These are phyloP conservation scores for Oryctolagus cuniculus DNA, from an alignment of 2,113 vertebrate genomes.

Conservation along the genomic window mOryCun1.1 NC_091434.1:107145501-107146000, in stretches of 20 bases:
- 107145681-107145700: background rate
- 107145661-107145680: background rate
- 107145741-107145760: background rate
- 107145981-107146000: constrained; percentile 52
- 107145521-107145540: constrained; percentile 14
- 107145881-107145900: constrained; percentile 46
- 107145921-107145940: constrained; percentile 29
- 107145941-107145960: background rate
- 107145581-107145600: background rate
- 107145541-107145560: background rate
- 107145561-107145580: background rate
- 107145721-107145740: background rate
- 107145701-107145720: background rate
- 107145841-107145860: background rate
- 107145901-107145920: background rate
- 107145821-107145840: background rate
- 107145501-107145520: constrained; percentile 17
- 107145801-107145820: background rate
- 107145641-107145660: background rate
- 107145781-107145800: background rate
- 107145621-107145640: background rate
- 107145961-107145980: constrained; percentile 34
- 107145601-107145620: background rate
- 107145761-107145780: background rate
- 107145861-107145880: constrained; percentile 8